Evolutionary conservation across 2,113 vertebrate species (phyloP).

Genomic region (Tautogolabrus adspersus): DNA sequence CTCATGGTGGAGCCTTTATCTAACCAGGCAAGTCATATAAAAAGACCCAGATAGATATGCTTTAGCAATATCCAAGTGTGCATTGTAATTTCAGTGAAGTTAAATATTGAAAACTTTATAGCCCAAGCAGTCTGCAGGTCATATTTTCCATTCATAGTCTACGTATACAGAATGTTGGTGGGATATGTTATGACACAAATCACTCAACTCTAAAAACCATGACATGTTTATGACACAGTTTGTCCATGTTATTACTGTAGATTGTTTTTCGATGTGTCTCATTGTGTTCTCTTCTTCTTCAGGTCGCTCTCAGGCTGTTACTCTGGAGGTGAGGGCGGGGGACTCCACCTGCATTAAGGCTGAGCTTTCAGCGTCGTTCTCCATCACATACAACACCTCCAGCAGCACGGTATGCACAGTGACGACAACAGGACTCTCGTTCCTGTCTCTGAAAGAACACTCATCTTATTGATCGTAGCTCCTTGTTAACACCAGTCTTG

Average conservation of each 20-base stretch:
- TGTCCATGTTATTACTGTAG: too few relatives aligned
- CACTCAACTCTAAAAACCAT: too few relatives aligned
- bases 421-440: background rate
- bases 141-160: too few relatives aligned
- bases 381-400: constrained; percentile 80
- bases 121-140: too few relatives aligned
- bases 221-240: too few relatives aligned
- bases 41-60: background rate
- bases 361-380: constrained; percentile 86
- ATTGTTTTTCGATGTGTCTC: background rate
- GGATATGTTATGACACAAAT: too few relatives aligned
- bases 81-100: background rate
- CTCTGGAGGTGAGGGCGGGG: constrained; percentile 86
- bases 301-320: constrained; percentile 76
- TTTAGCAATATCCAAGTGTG: background rate
- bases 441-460: background rate
- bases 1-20: background rate
- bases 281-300: background rate
- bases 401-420: constrained; percentile 63
- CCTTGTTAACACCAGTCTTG: background rate
- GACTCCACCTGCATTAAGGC: constrained; percentile 89
- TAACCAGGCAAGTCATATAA: background rate
- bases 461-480: background rate
- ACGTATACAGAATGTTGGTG: too few relatives aligned
- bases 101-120: too few relatives aligned